Conservation (phyloP, 2,797 vertebrate species). For the Eulemur albifrons region DNA sequence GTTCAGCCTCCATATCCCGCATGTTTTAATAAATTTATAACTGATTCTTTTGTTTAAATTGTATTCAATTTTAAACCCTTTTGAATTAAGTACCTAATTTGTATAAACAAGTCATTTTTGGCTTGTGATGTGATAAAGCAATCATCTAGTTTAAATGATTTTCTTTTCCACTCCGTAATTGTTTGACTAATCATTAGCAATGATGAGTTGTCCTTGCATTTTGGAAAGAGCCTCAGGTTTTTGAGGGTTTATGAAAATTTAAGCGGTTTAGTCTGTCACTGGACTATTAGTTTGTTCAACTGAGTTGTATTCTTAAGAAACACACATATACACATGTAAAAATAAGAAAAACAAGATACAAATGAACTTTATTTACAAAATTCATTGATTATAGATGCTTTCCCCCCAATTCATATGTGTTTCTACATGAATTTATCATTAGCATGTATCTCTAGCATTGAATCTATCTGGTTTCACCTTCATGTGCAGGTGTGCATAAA, state of each 20-base stretch:
- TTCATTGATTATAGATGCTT: neutral
- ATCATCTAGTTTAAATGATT: neutral
- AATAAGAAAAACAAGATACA: neutral
- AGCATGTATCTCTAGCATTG: neutral
- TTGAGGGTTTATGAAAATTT: neutral
- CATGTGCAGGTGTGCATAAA: neutral
- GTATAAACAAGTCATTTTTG: neutral
- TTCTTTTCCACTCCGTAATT: neutral
- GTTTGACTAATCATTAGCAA: neutral
- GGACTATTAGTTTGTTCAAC: neutral
- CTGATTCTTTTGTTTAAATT: conserved; percentile 18
- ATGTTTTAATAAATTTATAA: neutral
- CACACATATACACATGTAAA: neutral
- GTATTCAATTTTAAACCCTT: neutral
- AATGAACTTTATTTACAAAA: neutral
- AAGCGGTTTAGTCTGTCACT: neutral
- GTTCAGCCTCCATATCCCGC: neutral
- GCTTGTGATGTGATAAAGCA: neutral
- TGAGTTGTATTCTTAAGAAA: neutral
- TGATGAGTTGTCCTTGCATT: neutral
- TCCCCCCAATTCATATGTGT: fast-evolving
- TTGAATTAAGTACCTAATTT: neutral
- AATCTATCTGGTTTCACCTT: neutral
- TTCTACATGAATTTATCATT: neutral
- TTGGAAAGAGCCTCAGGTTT: neutral